Evolutionary conservation across 2,113 vertebrate species (phyloP), one percentile per base, ranked within the genome.

Genomic region (cattle (Bos taurus)): DNA sequence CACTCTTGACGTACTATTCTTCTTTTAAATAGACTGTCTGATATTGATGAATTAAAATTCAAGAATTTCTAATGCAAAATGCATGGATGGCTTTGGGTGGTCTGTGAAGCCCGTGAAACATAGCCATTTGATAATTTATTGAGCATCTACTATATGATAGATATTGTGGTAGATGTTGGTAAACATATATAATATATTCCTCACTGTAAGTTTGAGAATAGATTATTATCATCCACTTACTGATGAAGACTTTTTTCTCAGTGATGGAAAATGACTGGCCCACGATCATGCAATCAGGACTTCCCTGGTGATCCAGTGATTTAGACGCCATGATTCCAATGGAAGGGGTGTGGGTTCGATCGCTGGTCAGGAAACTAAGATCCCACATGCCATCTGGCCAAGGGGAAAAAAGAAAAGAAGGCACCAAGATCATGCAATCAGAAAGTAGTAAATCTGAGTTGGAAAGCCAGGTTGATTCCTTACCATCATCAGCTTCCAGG

Each of bases 61-160:
- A 78, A 54, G 52, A 56, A 91, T 88, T 94, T 64, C 12, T 91
- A 10, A 67, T 85, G 84, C 92, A 81, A 95, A 95, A 96, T 91
- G 60, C 4, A 71, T 33, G 26, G 9, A 54, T 81, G 52, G 30
- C 17, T 93, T 62, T 43, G 12, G 15, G 23, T 93, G 28, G n/a
- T 95, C n/a, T 88, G 6, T 3, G 12, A 90, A 56, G 2, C n/a
- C 19, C 17, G 1, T 80, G 26, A 88, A 95, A 90, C 43, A 1
- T 92, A 88, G 50, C 5, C 3, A 33, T 77, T 92, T 5, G 67
- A 88, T 94, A 92, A 91, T 64, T 96, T 96, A 91, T 54, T 93
- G 83, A 62, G 43, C 62, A 87, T 74, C 25, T 96, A 90, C 52
- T 62, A 40, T 88, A 57, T 82, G 77, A 56, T 82, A 59, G 16